Evolutionary conservation across 2,113 vertebrate genomes (phyloP).

Genomic region (Strix uralensis): DNA sequence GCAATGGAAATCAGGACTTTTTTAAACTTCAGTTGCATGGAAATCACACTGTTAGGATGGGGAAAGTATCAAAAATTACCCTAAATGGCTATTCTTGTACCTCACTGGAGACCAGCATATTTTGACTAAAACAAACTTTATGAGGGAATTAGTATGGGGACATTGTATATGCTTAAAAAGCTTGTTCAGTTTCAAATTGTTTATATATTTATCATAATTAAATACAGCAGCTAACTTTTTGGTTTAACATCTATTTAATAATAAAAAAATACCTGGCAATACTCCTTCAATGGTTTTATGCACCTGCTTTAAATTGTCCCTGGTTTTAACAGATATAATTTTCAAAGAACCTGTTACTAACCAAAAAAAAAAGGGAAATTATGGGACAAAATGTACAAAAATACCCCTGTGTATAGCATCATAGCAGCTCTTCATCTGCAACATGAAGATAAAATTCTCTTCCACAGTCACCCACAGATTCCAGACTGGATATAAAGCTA

Average conservation of each 20-base stretch:
- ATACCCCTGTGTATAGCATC: not conserved
- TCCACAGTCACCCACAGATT: not conserved
- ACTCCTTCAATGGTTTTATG: not conserved
- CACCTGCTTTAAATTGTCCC: not conserved
- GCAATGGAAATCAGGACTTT: not conserved
- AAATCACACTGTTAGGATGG: not conserved
- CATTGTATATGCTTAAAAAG: not conserved
- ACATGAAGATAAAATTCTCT: not conserved
- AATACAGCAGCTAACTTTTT: not conserved
- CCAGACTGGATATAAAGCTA: not conserved
- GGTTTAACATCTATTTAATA: not conserved
- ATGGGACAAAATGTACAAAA: not conserved
- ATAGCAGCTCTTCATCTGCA: not conserved
- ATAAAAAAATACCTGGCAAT: not conserved
- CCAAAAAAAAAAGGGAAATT: not conserved
- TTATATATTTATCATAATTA: not conserved
- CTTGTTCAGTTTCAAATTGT: not conserved
- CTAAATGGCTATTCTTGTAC: not conserved
- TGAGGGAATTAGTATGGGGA: not conserved
- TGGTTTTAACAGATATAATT: not conserved
- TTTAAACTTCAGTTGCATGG: constrained; percentile 13
- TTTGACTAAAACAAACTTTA: constrained; percentile 24
- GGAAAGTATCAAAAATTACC: not conserved
- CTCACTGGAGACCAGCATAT: not conserved
- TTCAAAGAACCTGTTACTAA: not conserved